phyloP scores from a whole-genome alignment of 2,888 invertebrate genomes.

The Brassicogethes aeneus region DNA sequence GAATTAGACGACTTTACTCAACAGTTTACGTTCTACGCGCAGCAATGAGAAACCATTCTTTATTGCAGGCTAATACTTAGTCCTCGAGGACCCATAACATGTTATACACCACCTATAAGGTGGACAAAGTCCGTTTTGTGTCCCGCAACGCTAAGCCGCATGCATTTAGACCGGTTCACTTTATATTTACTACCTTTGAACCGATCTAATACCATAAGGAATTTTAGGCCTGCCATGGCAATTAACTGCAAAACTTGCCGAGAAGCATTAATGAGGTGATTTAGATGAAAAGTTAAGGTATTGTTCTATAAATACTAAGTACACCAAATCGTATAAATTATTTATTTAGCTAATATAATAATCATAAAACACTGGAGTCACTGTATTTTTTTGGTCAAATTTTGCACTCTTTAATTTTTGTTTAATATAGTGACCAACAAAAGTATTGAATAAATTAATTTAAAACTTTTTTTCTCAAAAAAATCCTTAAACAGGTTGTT shows the following conservation, averaged over 20 bases:
- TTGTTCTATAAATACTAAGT: too few species aligned
- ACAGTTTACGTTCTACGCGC: slow-evolving; percentile 2
- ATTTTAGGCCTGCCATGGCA: neutral
- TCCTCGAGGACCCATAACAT: slow-evolving; percentile 24
- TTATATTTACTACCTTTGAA: slow-evolving; percentile 22
- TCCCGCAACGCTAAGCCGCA: slow-evolving; percentile 18
- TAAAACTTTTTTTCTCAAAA: too few species aligned
- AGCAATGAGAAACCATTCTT: slow-evolving; percentile 12
- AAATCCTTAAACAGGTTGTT: too few species aligned
- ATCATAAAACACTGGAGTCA: too few species aligned
- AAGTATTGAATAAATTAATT: too few species aligned
- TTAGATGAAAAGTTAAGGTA: neutral
- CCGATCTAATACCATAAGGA: neutral
- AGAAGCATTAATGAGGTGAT: neutral
- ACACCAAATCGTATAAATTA: too few species aligned
- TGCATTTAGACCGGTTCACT: slow-evolving; percentile 22
- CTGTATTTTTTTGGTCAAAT: too few species aligned
- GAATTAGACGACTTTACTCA: neutral
- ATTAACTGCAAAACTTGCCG: neutral
- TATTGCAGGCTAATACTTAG: slow-evolving; percentile 20
- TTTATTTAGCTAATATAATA: too few species aligned
- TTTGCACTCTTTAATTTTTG: too few species aligned
- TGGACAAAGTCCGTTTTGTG: slow-evolving; percentile 21
- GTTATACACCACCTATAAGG: slow-evolving; percentile 23
- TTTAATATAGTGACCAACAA: too few species aligned